Conservation (phyloP, 2,113 vertebrate genomes). For the Forbesichthys agassizii region DNA sequence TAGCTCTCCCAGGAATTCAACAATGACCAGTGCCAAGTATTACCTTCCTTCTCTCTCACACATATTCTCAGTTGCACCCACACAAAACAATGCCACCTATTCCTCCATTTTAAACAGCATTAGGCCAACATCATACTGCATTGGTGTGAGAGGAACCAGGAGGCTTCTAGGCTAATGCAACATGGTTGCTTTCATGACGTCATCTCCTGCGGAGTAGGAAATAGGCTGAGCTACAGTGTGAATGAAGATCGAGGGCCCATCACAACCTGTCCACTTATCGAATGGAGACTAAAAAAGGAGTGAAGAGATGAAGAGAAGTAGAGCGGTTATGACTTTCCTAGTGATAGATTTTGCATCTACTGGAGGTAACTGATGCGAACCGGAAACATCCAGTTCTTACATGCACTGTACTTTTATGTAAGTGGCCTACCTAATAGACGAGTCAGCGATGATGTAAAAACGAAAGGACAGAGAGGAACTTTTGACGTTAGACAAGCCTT, state of each 20-base stretch:
- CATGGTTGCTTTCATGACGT: slow-evolving; percentile 12
- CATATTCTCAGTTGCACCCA: neutral
- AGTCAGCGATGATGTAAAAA: too few relatives aligned
- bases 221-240: slow-evolving; percentile 8
- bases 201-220: slow-evolving; percentile 19
- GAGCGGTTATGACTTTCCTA: neutral
- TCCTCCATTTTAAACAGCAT: neutral
- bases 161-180: neutral
- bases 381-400: neutral
- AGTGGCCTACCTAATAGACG: neutral
- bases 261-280: neutral
- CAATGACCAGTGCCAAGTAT: neutral
- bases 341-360: neutral
- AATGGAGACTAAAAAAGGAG: neutral
- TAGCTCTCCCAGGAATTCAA: neutral
- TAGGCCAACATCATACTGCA: neutral
- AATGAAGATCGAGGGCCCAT: neutral
- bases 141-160: neutral
- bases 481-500: too few relatives aligned
- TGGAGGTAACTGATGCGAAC: neutral
- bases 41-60: neutral
- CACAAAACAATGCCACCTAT: neutral
- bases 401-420: neutral
- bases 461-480: too few relatives aligned
- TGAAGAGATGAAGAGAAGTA: neutral